Evolutionary conservation across 1,140 invertebrate genomes (phyloP), one percentile per base, ranked within the genome.

Genomic region (Calephelis virginiensis): DNA sequence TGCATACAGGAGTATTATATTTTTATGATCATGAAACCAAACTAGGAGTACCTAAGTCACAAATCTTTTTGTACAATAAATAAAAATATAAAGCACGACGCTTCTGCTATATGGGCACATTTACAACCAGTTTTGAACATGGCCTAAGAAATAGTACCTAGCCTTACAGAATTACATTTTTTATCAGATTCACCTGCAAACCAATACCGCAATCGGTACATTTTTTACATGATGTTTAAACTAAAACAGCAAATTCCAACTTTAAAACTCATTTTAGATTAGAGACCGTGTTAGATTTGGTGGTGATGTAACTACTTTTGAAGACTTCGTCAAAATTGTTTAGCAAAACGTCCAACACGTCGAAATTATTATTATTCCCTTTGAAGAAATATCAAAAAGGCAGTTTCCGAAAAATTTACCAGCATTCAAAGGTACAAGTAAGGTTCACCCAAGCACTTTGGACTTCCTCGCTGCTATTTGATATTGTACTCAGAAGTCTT

Each of bases 1-100:
- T 66, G 13, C 59, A 66, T 47, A 66, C 64, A 9, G 43, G 62
- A 11, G 47, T 63, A 48, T 28, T 63, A 28, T 63, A 63, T 47
- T 63, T 48, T 45, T 28, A 47, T 48, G 62, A 63, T n/a, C 45
- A 17, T 47, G 47, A 64, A 64, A 50, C 13, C 7, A 50, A 50
- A 17, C n/a, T n/a, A n/a, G 14, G 8, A 50, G 12, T 17, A n/a
- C n/a, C n/a, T n/a, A 17, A 45, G n/a, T 14, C 13, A n/a, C 0
- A 63, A 63, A 63, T 49, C 61, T 40, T 63, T 63, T 17, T 63
- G 61, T 45, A 63, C 61, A 14, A n/a, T 63, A 14, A 47, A 7
- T 47, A 8, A 63, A 47, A 47, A 48, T 10, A 47, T 63, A 11
- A 63, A 63, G 7, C 61, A 63, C 47, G 40, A 63, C 28, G 61